Conservation (phyloP, 2,797 vertebrate genomes). For the Erpetoichthys calabaricus region DNA sequence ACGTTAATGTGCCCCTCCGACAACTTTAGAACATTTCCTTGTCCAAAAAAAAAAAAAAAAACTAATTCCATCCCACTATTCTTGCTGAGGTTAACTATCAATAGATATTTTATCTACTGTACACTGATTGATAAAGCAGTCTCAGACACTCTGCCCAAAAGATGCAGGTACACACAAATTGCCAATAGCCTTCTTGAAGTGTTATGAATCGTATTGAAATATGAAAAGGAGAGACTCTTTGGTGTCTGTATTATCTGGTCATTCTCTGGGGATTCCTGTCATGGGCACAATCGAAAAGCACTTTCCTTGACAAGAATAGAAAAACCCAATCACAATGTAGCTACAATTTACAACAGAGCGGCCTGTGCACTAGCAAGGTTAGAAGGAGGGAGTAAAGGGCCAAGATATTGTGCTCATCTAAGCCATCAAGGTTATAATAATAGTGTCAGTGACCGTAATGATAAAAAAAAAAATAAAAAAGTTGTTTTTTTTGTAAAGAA, state of each 20-base stretch:
- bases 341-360: neutral
- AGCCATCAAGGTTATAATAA: constrained; percentile 1
- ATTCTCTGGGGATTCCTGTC: neutral
- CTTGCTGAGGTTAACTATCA: no score
- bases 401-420: neutral
- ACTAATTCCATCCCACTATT: no score
- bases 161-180: no score
- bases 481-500: neutral
- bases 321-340: neutral
- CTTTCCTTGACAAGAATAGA: constrained; percentile 1
- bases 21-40: no score
- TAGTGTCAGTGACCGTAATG: neutral
- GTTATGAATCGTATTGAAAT: no score
- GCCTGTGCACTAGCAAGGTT: neutral
- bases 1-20: no score
- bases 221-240: neutral
- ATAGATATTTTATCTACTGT: no score
- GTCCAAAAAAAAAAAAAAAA: no score
- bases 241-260: neutral
- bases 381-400: neutral
- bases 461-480: neutral
- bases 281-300: constrained; percentile 1
- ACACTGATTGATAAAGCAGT: no score
- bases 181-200: no score
- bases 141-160: no score